Percentiles rank a stretch among this genome's conserved stretches.
Evolutionary conservation across 2,113 vertebrate species (phyloP).

Genomic region (Muntiacus reevesi): DNA sequence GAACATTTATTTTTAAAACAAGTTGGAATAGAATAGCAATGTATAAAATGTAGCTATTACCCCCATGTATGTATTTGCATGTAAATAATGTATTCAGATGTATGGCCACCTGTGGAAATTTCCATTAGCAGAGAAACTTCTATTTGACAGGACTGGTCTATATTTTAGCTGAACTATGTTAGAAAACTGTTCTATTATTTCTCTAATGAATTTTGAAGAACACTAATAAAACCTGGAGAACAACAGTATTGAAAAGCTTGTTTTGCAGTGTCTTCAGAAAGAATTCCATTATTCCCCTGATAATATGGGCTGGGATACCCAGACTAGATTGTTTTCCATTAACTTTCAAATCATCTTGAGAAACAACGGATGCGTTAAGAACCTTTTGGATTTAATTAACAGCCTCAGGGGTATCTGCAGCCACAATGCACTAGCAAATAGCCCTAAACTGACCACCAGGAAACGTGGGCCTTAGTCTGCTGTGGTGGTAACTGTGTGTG

Average conservation of each 20-base stretch:
- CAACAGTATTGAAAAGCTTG: not conserved
- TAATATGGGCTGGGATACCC: not conserved
- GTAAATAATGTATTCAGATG: not conserved
- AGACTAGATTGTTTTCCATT: not conserved
- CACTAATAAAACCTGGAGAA: not conserved
- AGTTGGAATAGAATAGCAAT: not conserved
- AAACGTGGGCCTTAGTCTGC: not conserved
- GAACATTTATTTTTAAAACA: not conserved
- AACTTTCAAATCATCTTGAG: not conserved
- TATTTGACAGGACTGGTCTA: not conserved
- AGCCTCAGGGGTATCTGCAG: not conserved
- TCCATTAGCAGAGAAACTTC: not conserved
- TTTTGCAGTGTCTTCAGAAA: not conserved
- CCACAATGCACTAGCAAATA: not conserved
- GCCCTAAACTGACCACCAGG: not conserved
- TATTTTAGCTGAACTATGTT: not conserved
- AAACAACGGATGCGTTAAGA: not conserved
- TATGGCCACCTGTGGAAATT: not conserved
- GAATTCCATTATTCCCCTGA: not conserved
- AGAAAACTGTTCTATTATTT: not conserved
- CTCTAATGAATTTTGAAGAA: not conserved
- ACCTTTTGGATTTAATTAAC: not conserved
- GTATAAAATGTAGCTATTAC: conserved; percentile 12
- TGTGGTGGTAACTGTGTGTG: not conserved
- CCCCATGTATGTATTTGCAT: not conserved